These are phyloP conservation scores for roundworm (Caenorhabditis elegans) DNA, from an alignment of 1,140 invertebrate genomes.

Conservation along the genomic window DNA sequence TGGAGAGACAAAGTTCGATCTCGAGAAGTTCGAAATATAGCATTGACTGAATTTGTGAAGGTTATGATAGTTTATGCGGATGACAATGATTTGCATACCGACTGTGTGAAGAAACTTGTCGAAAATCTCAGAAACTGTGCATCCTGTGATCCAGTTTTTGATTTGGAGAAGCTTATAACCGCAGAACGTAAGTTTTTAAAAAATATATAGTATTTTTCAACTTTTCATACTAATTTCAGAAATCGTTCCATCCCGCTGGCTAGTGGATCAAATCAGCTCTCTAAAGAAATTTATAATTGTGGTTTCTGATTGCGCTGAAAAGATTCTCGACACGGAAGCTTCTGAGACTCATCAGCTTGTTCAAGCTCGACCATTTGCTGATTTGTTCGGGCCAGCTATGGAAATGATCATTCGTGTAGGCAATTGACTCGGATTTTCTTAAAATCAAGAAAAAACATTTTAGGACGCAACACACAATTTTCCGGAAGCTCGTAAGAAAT, in stretches of 20 bases:
- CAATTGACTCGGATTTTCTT: not conserved
- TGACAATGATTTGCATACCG: not conserved
- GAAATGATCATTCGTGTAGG: slow-evolving; percentile 49
- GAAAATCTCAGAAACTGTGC: not conserved
- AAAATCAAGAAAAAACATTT: not conserved
- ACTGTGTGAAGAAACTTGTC: not conserved
- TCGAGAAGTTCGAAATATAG: not conserved
- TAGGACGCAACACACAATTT: slow-evolving; percentile 39
- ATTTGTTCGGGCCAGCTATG: slow-evolving; percentile 55
- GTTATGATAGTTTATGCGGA: not conserved
- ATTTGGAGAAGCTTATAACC: not conserved
- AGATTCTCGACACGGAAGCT: slow-evolving; percentile 34
- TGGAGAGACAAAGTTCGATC: not conserved
- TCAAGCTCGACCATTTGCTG: slow-evolving; percentile 55
- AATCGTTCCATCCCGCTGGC: slow-evolving; percentile 18
- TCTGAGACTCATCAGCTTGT: slow-evolving; percentile 46
- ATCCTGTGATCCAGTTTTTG: not conserved
- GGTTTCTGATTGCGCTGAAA: slow-evolving; percentile 30
- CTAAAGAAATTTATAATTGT: slow-evolving; percentile 35
- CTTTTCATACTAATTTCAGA: not conserved
- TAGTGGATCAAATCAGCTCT: slow-evolving; percentile 31
- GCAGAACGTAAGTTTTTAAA: not conserved
- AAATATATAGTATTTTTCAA: not conserved
- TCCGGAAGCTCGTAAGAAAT: not conserved
- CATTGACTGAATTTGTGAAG: not conserved